Evolutionary conservation across 37 sponge, comb jelly and placozoan species (phyloP).

Genomic region (Aplysina aerophoba): DNA sequence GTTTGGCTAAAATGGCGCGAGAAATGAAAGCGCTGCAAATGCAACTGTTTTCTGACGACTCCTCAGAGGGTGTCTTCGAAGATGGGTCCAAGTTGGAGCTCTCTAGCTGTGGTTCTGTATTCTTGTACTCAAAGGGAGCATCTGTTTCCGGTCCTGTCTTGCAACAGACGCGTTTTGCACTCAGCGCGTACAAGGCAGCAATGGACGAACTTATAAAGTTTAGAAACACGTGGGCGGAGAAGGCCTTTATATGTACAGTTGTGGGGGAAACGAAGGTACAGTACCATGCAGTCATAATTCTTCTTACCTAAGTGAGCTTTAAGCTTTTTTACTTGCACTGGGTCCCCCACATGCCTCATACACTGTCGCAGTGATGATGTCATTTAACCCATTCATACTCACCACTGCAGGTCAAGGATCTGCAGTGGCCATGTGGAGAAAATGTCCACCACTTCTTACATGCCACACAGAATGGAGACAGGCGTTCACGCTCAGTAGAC

Average conservation of each 20-base stretch:
- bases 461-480: neutral
- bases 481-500: conserved; percentile 11
- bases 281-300: too few relatives aligned
- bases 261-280: neutral
- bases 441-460: neutral
- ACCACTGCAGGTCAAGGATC: neutral
- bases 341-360: neutral
- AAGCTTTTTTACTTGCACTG: too few relatives aligned
- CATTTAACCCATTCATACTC: neutral
- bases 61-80: conserved; percentile 19
- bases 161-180: conserved; percentile 34
- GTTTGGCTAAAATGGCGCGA: conserved; percentile 33
- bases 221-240: conserved; percentile 45
- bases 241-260: conserved; percentile 27
- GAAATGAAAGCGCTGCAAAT: conserved; percentile 36
- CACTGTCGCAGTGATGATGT: neutral
- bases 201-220: conserved; percentile 16
- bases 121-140: conserved; percentile 9
- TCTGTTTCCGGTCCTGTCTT: neutral
- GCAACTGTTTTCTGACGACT: conserved; percentile 46
- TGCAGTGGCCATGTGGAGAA: neutral
- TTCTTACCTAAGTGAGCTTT: too few relatives aligned
- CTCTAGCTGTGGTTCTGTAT: conserved; percentile 42
- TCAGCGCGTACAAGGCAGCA: conserved; percentile 22
- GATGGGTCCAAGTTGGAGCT: conserved; percentile 38